Evolutionary conservation across 2,113 vertebrate species (phyloP), one percentile per base, ranked within the genome.

Genomic region (Hoplias malabaricus): DNA sequence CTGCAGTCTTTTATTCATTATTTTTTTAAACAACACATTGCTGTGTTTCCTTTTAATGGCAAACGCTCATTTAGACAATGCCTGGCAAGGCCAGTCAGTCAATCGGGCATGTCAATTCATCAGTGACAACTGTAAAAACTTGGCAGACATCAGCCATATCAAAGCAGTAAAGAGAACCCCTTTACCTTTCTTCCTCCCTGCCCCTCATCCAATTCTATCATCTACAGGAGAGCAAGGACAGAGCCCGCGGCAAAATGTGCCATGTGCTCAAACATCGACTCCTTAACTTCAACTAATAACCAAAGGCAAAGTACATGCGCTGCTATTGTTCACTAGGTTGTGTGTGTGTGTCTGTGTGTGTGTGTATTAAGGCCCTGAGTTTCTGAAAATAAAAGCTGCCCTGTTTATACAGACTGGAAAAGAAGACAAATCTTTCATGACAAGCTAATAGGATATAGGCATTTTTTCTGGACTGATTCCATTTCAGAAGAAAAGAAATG

Each of bases 221-320:
- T 71, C 42, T 53, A 38, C 43, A 33, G 77, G 34, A 66, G 34
- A 71, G 69, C 59, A 63, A 73, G 57, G 65, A 36, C 42, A 33
- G 59, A 57, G 72, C 59, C 76, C 1, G 42, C 53, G 59, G 67
- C 50, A 36, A 59, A 70, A 38, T 11, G 36, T 65, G 66, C 66
- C 67, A 76, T 62, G 34, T 21, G 48, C 80, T 74, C 56, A 69
- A 78, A 69, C 43, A 75, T 6, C 68, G 61, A 43, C 66, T 75
- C 46, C 43, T 62, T 42, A 75, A 57, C 73, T 79, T 53, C 48
- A 66, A 66, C 72, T 71, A 75, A 75, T 79, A 66, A 67, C 59
- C 57, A 69, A 78, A 65, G 76, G 67, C 76, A 67, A 70, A 33
- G 25, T 19, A 75, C 68, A 69, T 48, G 68, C 75, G 75, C 73